Evolutionary conservation across 2,113 vertebrate genomes (phyloP), one percentile per base, ranked within the genome.

Genomic region (Otus sunia): DNA sequence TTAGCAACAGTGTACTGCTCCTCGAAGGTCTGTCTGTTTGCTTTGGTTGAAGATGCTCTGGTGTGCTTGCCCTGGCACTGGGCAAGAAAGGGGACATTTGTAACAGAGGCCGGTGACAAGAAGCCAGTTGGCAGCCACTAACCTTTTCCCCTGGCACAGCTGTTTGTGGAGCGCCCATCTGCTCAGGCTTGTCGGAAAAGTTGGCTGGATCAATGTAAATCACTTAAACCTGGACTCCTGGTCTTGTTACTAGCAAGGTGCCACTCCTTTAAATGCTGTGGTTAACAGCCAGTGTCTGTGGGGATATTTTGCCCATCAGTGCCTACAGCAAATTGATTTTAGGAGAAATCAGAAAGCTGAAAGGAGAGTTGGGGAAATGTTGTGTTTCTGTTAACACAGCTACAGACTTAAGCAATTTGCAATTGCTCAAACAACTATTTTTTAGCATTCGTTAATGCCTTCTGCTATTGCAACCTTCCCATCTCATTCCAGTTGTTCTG

Each of bases 161-260:
- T 89, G 77, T 67, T 94, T 72, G 84, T 1, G 0, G 52, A 71
- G 52, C 0, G 0, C 84, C 83, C 64, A 67, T 93, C 88, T 95
- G 95, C 82, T 82, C 34, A 49, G 78, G 56, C 18, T 73, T 87
- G 69, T 63, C 2, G 5, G 55, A 45, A 86, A 87, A 81, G 56
- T 94, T 77, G 88, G n/a, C 63, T 88, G 84, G 84, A 89, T 94
- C 87, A 67, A 85, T 59, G 77, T 39, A 84, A 91, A 97, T 91
- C 69, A 43, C 80, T 89, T 84, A 88, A 90, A 94, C 45, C 55
- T 55, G 82, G 77, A 67, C 4, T 2, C 0, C 0, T 36, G 41
- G 56, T 47, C 66, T 45, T 81, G 81, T 87, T 82, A 71, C 68
- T 77, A 74, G 81, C 50, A 45, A 87, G 88, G 88, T 96, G 85